Evolutionary conservation across 2,888 invertebrate genomes (phyloP).

Genomic region (Pollenia amentaria): DNA sequence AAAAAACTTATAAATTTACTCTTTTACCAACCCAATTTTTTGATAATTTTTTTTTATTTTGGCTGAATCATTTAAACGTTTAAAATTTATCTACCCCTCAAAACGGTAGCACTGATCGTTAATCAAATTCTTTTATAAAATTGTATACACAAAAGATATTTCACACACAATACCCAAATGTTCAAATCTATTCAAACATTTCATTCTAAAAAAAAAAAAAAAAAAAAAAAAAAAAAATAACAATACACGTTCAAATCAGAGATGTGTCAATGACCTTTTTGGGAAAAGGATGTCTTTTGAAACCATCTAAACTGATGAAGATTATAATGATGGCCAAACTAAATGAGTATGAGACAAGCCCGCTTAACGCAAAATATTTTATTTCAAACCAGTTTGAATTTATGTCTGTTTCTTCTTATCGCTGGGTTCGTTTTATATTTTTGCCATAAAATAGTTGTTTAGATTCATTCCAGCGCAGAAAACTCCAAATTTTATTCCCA

Average conservation of each 20-base stretch:
- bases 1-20: not conserved
- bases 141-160: slow-evolving; percentile 36
- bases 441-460: slow-evolving; percentile 31
- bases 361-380: slow-evolving; percentile 58
- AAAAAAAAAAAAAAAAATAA: too few relatives aligned
- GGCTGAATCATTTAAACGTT: slow-evolving; percentile 37
- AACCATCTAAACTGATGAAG: slow-evolving; percentile 32
- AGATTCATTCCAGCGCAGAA: slow-evolving; percentile 40
- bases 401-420: slow-evolving; percentile 25
- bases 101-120: slow-evolving; percentile 66
- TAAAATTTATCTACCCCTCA: slow-evolving; percentile 18
- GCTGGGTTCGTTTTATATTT: slow-evolving; percentile 2
- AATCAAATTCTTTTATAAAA: slow-evolving; percentile 62
- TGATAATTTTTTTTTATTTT: slow-evolving; percentile 14
- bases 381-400: slow-evolving; percentile 60
- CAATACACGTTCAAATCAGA: not conserved
- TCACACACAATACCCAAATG: not conserved
- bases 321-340: slow-evolving; percentile 35
- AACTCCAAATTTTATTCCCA: slow-evolving; percentile 44
- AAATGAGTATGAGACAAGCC: slow-evolving; percentile 48
- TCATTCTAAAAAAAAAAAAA: not conserved
- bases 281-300: slow-evolving; percentile 31
- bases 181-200: slow-evolving; percentile 37
- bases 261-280: slow-evolving; percentile 58
- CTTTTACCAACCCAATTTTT: slow-evolving; percentile 17